These are phyloP conservation scores for Cyprinodon variegatus DNA, from an alignment of 2,113 vertebrate species.

Conservation along the genomic window DNA sequence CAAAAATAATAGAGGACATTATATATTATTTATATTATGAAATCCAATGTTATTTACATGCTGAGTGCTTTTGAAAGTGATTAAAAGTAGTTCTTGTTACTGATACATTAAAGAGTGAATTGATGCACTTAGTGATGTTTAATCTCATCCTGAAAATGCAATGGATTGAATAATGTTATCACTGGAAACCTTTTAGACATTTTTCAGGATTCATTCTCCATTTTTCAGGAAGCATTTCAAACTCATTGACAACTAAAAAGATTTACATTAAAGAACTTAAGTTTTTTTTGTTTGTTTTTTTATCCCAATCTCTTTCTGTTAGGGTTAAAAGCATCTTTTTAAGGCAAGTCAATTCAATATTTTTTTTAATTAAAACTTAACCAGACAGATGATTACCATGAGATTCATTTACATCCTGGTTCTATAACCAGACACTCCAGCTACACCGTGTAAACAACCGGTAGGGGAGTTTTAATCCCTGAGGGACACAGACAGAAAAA, in stretches of 20 bases:
- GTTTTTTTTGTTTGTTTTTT: too few species aligned
- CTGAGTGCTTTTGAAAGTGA: neutral
- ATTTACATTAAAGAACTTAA: neutral
- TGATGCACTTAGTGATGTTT: neutral
- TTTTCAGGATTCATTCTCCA: neutral
- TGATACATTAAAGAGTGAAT: neutral
- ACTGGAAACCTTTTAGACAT: slow-evolving; percentile 6
- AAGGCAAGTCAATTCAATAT: neutral
- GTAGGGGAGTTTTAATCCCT: slow-evolving; percentile 13
- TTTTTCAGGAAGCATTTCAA: neutral
- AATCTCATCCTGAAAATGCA: neutral
- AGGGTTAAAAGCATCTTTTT: neutral
- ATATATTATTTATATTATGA: too few species aligned
- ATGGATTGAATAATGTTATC: neutral
- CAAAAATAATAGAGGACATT: too few species aligned
- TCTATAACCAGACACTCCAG: neutral
- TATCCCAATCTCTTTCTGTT: neutral
- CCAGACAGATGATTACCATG: neutral
- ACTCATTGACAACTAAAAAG: neutral
- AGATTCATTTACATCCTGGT: neutral
- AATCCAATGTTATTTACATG: neutral
- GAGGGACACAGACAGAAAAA: neutral
- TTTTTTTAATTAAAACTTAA: neutral
- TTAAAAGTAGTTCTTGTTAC: neutral
- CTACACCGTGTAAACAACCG: slow-evolving; percentile 3